These are phyloP conservation scores for Anoplopoma fimbria DNA, from an alignment of 2,113 vertebrate genomes.

Conservation along the genomic window DNA sequence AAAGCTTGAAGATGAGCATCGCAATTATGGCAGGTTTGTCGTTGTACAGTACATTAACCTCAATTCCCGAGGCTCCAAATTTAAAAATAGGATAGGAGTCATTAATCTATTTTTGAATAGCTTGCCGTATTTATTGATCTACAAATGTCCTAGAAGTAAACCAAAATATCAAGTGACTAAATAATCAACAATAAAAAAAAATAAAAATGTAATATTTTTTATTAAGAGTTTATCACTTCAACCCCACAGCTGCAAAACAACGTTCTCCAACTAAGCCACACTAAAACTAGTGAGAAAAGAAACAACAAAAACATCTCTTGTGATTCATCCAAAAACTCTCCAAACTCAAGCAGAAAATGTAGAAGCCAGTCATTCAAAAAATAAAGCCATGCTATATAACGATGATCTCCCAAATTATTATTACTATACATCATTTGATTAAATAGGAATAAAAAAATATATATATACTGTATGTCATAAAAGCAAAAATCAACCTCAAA, in stretches of 20 bases:
- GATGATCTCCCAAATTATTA: background rate
- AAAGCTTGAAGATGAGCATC: background rate
- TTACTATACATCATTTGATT: background rate
- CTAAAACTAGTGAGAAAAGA: background rate
- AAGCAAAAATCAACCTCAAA: conserved; percentile 28
- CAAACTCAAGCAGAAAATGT: background rate
- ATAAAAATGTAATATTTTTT: background rate
- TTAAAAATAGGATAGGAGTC: conserved; percentile 1
- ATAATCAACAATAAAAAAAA: background rate
- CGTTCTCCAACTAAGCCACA: background rate
- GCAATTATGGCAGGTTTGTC: conserved; percentile 22
- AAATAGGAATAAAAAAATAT: background rate
- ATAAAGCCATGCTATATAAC: background rate
- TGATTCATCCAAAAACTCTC: background rate
- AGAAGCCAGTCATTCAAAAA: background rate
- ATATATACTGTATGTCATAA: background rate
- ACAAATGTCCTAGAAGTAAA: background rate
- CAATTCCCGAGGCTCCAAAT: conserved; percentile 16
- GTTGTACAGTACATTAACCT: conserved; percentile 36
- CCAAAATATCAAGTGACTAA: background rate
- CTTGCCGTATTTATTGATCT: conserved; percentile 13
- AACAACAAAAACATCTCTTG: background rate
- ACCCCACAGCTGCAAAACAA: background rate
- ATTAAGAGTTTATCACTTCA: background rate
- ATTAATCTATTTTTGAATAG: conserved; percentile 16